phyloP scores from a whole-genome alignment of 1,140 invertebrate genomes.

The Antheraea pernyi region DNA sequence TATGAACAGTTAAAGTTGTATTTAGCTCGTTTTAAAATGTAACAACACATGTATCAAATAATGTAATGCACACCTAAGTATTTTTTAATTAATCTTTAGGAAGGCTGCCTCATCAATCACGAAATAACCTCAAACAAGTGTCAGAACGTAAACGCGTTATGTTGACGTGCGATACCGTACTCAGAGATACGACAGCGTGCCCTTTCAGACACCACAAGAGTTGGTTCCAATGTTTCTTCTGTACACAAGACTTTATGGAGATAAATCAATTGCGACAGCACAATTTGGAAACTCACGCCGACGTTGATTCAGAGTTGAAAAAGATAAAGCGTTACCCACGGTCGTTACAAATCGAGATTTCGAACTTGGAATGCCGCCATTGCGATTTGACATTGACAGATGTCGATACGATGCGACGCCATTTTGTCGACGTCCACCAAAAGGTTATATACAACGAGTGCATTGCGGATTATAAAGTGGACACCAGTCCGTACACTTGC shows the following conservation, averaged over 20 bases:
- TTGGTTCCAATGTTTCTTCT: conserved; percentile 71
- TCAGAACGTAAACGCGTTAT: conserved; percentile 57
- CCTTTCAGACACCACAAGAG: conserved; percentile 67
- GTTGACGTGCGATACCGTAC: conserved; percentile 48
- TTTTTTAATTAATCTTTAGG: conserved; percentile 16
- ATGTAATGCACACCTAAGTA: not conserved
- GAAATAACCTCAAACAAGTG: conserved; percentile 39
- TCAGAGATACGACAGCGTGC: conserved; percentile 58
- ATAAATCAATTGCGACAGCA: conserved; percentile 48
- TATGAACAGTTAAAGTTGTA: no score
- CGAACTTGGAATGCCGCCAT: conserved; percentile 55
- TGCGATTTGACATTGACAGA: conserved; percentile 54
- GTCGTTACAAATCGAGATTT: conserved; percentile 68
- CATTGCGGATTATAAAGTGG: conserved; percentile 65
- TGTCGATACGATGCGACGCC: conserved; percentile 46
- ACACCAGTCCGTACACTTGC: conserved; percentile 52
- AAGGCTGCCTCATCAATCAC: not conserved
- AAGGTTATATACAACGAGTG: conserved; percentile 61
- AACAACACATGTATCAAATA: no score
- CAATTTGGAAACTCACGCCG: conserved; percentile 32
- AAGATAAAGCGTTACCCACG: conserved; percentile 62
- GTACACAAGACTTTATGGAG: conserved; percentile 59
- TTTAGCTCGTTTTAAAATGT: no score
- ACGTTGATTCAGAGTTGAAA: conserved; percentile 56
- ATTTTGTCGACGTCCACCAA: conserved; percentile 51